phyloP scores from a whole-genome alignment of 2,797 vertebrate genomes.

The Arrhamphus sclerolepis region DNA sequence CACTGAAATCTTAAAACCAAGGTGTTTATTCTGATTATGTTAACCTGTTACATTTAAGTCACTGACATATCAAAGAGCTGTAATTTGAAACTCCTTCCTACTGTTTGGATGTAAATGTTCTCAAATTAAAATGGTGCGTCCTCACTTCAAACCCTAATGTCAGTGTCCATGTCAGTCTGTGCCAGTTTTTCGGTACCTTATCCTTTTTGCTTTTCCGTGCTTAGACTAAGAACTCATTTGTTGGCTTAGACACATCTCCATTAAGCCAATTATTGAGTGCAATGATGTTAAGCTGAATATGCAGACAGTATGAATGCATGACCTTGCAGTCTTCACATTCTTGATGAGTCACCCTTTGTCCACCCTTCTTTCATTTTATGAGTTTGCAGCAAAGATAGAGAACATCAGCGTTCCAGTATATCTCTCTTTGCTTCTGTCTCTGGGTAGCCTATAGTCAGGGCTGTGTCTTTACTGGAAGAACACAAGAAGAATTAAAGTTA shows the following conservation, averaged over 20 bases:
- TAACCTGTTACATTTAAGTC: too few relatives aligned
- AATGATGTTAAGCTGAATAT: too few relatives aligned
- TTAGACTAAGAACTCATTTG: neutral
- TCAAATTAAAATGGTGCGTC: too few relatives aligned
- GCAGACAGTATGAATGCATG: neutral
- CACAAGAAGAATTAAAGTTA: neutral
- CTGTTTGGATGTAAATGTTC: too few relatives aligned
- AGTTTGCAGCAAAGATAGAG: conserved; percentile 11
- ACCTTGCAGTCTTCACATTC: conserved; percentile 16
- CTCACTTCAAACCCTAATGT: too few relatives aligned
- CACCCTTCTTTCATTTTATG: neutral
- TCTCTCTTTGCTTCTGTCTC: conserved; percentile 14
- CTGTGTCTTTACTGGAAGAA: neutral
- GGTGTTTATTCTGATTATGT: too few relatives aligned
- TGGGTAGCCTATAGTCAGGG: conserved; percentile 7
- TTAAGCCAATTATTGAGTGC: too few relatives aligned
- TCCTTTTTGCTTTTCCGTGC: neutral
- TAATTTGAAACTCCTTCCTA: too few relatives aligned
- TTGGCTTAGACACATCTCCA: neutral
- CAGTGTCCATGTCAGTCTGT: too few relatives aligned
- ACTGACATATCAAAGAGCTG: too few relatives aligned
- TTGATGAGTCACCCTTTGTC: conserved; percentile 15
- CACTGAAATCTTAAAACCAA: too few relatives aligned
- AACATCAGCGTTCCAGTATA: neutral
- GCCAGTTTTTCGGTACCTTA: neutral